Conservation (phyloP, 1,140 invertebrate genomes). For the Ladona fulva region DNA sequence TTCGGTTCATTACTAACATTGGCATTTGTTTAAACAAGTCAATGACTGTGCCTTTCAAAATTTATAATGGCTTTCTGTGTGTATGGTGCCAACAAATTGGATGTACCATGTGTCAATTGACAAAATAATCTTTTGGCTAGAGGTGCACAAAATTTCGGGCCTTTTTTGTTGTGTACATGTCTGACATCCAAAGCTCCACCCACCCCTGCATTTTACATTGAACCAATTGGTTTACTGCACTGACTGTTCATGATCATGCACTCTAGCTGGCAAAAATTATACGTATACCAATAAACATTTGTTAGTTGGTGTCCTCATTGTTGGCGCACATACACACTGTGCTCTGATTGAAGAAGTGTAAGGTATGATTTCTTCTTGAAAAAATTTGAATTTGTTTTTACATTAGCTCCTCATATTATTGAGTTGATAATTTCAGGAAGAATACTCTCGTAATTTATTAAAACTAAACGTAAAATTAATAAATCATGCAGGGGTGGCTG, state of each 20-base stretch:
- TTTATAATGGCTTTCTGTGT: not conserved
- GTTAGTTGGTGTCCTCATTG: not conserved
- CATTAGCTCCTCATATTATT: too few relatives aligned
- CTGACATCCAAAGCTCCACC: not conserved
- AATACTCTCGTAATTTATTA: too few relatives aligned
- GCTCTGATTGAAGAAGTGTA: too few relatives aligned
- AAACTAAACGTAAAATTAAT: too few relatives aligned
- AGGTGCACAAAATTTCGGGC: not conserved
- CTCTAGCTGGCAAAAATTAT: not conserved
- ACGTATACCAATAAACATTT: not conserved
- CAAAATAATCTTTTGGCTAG: not conserved
- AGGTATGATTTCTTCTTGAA: too few relatives aligned
- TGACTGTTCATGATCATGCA: conserved; percentile 9
- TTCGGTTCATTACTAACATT: conserved; percentile 1
- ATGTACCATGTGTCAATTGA: conserved; percentile 9
- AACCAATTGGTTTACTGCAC: not conserved
- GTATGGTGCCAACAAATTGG: not conserved
- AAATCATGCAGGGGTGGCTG: too few relatives aligned
- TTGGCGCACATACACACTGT: not conserved
- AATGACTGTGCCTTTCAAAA: conserved; percentile 6
- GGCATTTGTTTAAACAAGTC: not conserved
- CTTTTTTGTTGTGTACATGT: conserved; percentile 2
- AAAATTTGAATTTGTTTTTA: too few relatives aligned
- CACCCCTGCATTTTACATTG: not conserved
- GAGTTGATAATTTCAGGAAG: too few relatives aligned